A percentile compares a stretch with the other conserved stretches of the same genome.
phyloP scores from a whole-genome alignment of 2,797 vertebrate species.

The Thaleichthys pacificus region DNA sequence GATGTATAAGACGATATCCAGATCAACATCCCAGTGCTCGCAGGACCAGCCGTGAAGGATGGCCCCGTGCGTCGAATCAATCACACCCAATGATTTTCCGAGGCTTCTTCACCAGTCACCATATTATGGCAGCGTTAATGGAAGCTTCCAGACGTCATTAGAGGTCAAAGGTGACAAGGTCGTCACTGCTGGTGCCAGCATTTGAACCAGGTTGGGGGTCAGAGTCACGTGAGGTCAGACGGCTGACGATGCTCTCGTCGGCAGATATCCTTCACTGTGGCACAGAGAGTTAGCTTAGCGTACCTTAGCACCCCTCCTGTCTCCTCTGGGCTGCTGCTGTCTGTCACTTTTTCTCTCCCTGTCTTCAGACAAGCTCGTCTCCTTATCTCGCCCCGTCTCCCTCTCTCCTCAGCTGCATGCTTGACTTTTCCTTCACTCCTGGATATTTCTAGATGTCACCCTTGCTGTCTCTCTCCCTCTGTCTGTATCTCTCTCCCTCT shows the following conservation, averaged over 20 bases:
- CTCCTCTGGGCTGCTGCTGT: background rate
- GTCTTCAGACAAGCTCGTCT: background rate
- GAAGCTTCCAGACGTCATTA: conserved; percentile 3
- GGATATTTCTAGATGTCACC: no score
- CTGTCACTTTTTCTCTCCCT: background rate
- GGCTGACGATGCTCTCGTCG: background rate
- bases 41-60: conserved; percentile 53
- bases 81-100: conserved; percentile 55
- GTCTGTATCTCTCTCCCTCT: conserved; percentile 12
- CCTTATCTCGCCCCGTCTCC: no score
- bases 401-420: background rate
- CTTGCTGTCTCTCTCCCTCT: no score
- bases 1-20: conserved; percentile 68
- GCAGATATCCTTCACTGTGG: no score
- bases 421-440: no score
- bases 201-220: conserved; percentile 31
- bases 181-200: conserved; percentile 26
- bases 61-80: conserved; percentile 53
- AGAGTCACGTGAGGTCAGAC: conserved; percentile 10
- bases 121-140: conserved; percentile 36
- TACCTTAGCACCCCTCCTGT: background rate
- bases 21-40: conserved; percentile 57
- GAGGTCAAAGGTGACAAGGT: conserved; percentile 37
- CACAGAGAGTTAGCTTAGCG: no score
- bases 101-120: conserved; percentile 34